These are phyloP conservation scores for Tautogolabrus adspersus DNA, from an alignment of 2,113 vertebrate species.

Conservation along the genomic window DNA sequence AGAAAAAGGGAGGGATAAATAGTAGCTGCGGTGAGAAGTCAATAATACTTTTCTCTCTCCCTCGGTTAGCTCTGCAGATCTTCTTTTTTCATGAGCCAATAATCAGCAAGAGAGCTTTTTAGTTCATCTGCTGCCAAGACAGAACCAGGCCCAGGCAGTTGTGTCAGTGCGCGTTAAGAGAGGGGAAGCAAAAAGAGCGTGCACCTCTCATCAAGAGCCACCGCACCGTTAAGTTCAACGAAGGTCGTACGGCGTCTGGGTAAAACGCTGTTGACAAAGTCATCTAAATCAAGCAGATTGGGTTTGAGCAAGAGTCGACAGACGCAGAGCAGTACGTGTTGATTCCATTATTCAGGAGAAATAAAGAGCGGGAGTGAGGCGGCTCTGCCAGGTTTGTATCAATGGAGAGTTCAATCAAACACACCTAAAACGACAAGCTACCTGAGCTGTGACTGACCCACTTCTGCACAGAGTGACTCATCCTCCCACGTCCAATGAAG, in stretches of 20 bases:
- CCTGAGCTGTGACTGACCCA: constrained; percentile 21
- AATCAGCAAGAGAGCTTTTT: constrained; percentile 73
- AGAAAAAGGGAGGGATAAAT: constrained; percentile 75
- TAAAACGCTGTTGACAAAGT: constrained; percentile 2
- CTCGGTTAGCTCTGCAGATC: constrained; percentile 70
- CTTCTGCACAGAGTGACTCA: constrained; percentile 43
- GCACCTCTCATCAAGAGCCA: constrained; percentile 64
- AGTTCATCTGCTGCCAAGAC: constrained; percentile 78
- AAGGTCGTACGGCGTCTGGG: constrained; percentile 33
- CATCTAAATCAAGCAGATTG: constrained; percentile 14
- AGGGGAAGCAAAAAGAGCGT: constrained; percentile 34
- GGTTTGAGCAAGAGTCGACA: not conserved
- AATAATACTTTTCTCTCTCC: constrained; percentile 71
- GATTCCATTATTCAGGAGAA: constrained; percentile 36
- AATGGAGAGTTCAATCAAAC: constrained; percentile 69
- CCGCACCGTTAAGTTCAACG: constrained; percentile 65
- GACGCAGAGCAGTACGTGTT: constrained; percentile 27
- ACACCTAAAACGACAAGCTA: constrained; percentile 24
- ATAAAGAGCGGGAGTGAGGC: constrained; percentile 22
- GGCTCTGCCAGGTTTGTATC: constrained; percentile 67
- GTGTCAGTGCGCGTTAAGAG: constrained; percentile 65
- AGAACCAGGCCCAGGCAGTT: constrained; percentile 67
- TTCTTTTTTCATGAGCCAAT: constrained; percentile 82
- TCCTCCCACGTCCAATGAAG: constrained; percentile 39
- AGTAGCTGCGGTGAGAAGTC: constrained; percentile 81